Base-by-base conservation (phyloP, 1,140 invertebrate genomes). In the Halyomorpha halys region DNA sequence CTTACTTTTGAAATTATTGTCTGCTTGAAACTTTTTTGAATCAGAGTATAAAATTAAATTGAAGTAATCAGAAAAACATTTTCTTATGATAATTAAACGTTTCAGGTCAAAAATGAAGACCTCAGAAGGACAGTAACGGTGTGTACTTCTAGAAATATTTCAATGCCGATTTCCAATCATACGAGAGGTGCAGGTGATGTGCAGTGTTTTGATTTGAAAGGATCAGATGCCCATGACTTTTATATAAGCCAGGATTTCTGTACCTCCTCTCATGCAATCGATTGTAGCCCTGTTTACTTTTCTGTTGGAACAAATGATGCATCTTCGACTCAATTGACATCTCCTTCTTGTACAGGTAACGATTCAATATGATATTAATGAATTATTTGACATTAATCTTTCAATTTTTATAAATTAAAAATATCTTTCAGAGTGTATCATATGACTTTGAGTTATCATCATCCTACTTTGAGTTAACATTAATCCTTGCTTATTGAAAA, bases 261-360 rank as follows among this genome's bases (percentile, higher is more conserved):
- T 44, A 15, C 45, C 1, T 51, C 39, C 11, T 45, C 30, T 1
- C 63, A 63, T 39, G 67, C 67, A 8, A 27, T 44, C 15, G 21
- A 60, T 3, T 68, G 67, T 54, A 19, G 61, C 2, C 67, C 67
- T 16, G 44, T 25, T 16, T 68, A 66, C 53, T 49, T 68, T 23
- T 68, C 67, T 16, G 45, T 68, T 44, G n/a, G 19, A 34, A 44
- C 61, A 3, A 56, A 44, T 16, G 15, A 25, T 16, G 2, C 4
- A 18, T 1, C 53, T 18, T 21, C 34, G 19, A 23, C 30, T 19
- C 18, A 53, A 30, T 14, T 5, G 54, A 15, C 56, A 34, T 44
- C 16, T 30, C 14, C 16, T 44, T 63, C 44, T 25, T 56, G 53
- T 18, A 59, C 25, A 47, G 64, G 60, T 44, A 66, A 54, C 44